phyloP scores from a whole-genome alignment of 2,113 vertebrate species.

The Halichoeres trimaculatus region DNA sequence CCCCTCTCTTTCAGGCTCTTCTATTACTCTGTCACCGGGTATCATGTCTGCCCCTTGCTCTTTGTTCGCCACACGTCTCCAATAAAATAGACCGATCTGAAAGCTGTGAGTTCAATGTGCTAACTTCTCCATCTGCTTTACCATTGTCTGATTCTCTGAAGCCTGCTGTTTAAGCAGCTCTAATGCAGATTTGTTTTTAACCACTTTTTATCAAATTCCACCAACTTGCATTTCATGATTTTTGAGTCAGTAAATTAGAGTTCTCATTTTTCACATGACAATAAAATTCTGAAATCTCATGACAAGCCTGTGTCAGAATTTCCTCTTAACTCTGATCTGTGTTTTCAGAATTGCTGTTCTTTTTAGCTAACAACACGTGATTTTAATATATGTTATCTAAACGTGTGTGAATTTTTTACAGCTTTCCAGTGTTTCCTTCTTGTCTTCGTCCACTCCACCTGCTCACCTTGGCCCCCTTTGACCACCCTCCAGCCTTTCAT shows the following conservation, averaged over 20 bases:
- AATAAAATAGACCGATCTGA: background rate
- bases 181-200: background rate
- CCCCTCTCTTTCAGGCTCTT: slow-evolving; percentile 23
- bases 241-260: slow-evolving; percentile 14
- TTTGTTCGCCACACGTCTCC: background rate
- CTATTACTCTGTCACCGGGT: slow-evolving; percentile 11
- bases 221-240: background rate
- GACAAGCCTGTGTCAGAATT: slow-evolving; percentile 9
- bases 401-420: background rate
- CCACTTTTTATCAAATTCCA: background rate
- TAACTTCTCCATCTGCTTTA: background rate
- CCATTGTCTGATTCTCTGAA: background rate
- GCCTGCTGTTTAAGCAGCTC: background rate
- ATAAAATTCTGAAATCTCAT: background rate
- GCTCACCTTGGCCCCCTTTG: background rate
- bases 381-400: too few species aligned
- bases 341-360: background rate
- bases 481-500: slow-evolving; percentile 12
- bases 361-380: too few species aligned
- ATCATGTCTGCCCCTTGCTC: background rate
- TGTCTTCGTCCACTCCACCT: background rate
- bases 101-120: background rate
- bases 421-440: background rate
- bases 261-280: background rate
- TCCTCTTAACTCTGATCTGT: slow-evolving; percentile 17